Base-by-base conservation (phyloP, 2,113 vertebrate species). In the Gymnocephalus cernua region DNA sequence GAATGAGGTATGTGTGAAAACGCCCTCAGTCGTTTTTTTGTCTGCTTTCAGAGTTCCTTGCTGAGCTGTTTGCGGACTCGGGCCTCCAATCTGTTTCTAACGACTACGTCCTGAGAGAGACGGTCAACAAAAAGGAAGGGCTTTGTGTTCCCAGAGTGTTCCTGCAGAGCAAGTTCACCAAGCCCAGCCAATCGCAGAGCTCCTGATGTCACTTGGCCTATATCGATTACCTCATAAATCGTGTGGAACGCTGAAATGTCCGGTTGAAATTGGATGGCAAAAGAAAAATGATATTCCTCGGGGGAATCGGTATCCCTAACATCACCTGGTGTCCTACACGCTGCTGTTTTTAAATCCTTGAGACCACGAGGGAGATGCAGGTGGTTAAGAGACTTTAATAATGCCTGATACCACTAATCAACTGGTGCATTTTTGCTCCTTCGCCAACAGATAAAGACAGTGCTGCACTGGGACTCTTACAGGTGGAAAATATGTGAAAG, bases 61-160 rank as follows among this genome's bases (percentile, higher is more conserved):
- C 93, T 15, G 91, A 90, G 79, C 96, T 99, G 77, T 98, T 98
- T 86, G 80, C 73, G 15, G 90, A 91, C 54, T 67, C 88, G 0
- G 97, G 97, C 27, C 97, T 96, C 35, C 93, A 93, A 16, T 90
- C 93, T 35, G 86, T 96, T 23, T 74, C 92, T 23, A 99, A 96
- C 21, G 96, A 98, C 64, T 99, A 99, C 2, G 96, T 99, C 75
- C 91, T 96, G 53, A 95, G 98, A 89, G 97, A 99, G 89, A 99
- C 98, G 0, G 95, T 99, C 72, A 99, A 99, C 72, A 98, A 97
- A 88, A 99, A 98, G 84, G 97, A 99, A 92, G 97, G 96, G 23
- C 91, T 99, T 6, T 85, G 95, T 84, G 98, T 99, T 51, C 96
- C 96, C 1, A 92, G 98, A 66, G 96, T 99, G 59, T 99, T 99